Conservation (phyloP, 2,113 vertebrate species). For the Sardina pilchardus region DNA sequence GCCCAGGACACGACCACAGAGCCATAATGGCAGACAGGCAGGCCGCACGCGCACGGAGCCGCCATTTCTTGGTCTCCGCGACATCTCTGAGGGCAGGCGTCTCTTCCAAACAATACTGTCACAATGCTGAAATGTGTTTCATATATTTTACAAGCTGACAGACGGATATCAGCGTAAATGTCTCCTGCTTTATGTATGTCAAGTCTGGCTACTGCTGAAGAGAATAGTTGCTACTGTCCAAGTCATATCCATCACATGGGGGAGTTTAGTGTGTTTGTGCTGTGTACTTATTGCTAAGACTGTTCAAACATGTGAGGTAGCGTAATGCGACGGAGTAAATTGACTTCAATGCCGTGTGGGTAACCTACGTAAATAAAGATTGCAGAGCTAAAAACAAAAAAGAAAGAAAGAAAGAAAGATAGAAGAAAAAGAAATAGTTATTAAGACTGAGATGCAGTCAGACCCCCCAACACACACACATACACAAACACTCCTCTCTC, state of each 20-base stretch:
- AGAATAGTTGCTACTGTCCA: too few relatives aligned
- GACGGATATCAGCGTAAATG: neutral
- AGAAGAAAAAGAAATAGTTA: slow-evolving; percentile 35
- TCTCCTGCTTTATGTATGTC: neutral
- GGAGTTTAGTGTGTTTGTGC: slow-evolving; percentile 41
- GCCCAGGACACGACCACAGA: slow-evolving; percentile 2
- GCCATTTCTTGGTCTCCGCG: neutral
- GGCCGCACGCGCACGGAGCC: neutral
- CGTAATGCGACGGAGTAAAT: slow-evolving; percentile 38
- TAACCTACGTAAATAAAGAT: slow-evolving; percentile 41
- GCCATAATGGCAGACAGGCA: neutral
- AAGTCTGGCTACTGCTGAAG: neutral
- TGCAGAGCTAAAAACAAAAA: neutral
- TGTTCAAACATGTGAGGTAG: slow-evolving; percentile 43
- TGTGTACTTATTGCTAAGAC: slow-evolving; percentile 45
- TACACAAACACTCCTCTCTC: neutral
- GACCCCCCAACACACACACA: slow-evolving; percentile 31
- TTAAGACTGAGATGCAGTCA: slow-evolving; percentile 48
- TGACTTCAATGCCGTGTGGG: slow-evolving; percentile 38
- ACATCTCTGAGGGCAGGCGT: neutral
- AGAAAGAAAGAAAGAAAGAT: neutral
- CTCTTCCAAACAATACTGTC: neutral
- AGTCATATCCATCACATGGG: slow-evolving; percentile 28
- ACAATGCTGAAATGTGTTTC: neutral
- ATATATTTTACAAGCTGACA: neutral